Base-by-base conservation (phyloP, 1,140 invertebrate species). In the Mamestra configurata region DNA sequence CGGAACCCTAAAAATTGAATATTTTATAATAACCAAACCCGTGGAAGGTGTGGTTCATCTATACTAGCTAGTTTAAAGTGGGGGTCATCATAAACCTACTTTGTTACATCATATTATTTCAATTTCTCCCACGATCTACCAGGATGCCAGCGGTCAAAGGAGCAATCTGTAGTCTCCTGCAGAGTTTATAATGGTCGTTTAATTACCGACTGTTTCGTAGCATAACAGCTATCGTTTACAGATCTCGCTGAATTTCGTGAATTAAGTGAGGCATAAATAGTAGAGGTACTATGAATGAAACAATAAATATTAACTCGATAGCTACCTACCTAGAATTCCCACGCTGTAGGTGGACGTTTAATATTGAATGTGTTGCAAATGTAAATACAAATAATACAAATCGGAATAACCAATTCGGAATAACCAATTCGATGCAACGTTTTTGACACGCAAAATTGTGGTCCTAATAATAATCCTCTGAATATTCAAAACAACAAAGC, bases 401-500 rank as follows among this genome's bases (percentile, higher is more conserved):
- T n/a, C n/a, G n/a, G n/a, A n/a, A n/a, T n/a, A n/a, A n/a, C 13
- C 27, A 31, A 49, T 11, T 49, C 13, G 11, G 15, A 13, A 15
- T 46, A n/a, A 49, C 13, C 11, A 49, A 4, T 4, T 49, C 40
- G 40, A 15, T n/a, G 15, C 4, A 49, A n/a, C 43, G 13, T 2
- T 49, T 49, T n/a, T n/a, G 43, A 15, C 13, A 49, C 13, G 5
- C 43, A 4, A n/a, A 49, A 49, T n/a, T 49, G 43, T 49, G 13
- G 4, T 49, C 43, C 13, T 0, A n/a, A 49, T 11, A n/a, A 49
- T 46, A 55, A 24, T 24, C 22, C 20, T 4, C 13, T 7, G 35
- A 66, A 66, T 59, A 59, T 59, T 13, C 15, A 40, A 35, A 61
- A 35, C 59, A 43, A 66, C 61, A 11, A 22, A 37, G 10, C 61